A percentile compares a stretch with the other conserved stretches of the same genome.
Evolutionary conservation across 2,113 vertebrate genomes (phyloP).

Genomic region (Vireo altiloquus): DNA sequence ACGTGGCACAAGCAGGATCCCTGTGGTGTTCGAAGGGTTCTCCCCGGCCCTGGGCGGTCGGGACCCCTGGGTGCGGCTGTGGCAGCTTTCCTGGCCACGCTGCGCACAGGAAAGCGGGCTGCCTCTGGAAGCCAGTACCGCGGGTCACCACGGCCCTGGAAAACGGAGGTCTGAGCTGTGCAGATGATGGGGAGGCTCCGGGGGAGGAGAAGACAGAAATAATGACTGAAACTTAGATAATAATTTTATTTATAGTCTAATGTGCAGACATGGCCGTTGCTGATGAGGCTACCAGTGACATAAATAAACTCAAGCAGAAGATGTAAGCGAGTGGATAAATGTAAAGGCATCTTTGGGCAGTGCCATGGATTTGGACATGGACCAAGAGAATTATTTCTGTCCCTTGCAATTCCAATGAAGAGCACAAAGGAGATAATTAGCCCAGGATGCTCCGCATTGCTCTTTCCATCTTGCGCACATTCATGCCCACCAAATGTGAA

Average conservation of each 20-base stretch:
- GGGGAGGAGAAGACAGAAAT: not conserved
- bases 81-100: not conserved
- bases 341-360: slow-evolving; percentile 66
- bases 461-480: slow-evolving; percentile 75
- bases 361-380: slow-evolving; percentile 63
- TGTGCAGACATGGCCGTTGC: slow-evolving; percentile 61
- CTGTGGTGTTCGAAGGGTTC: not conserved
- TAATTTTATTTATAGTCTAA: slow-evolving; percentile 68
- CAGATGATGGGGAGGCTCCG: not conserved
- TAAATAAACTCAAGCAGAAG: slow-evolving; percentile 75
- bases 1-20: not conserved
- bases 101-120: not conserved
- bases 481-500: slow-evolving; percentile 82
- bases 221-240: slow-evolving; percentile 29
- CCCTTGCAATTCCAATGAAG: slow-evolving; percentile 67
- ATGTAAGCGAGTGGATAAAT: slow-evolving; percentile 70
- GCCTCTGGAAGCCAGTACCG: not conserved
- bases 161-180: not conserved
- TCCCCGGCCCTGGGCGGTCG: accelerated
- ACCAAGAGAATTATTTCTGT: slow-evolving; percentile 74
- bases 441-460: slow-evolving; percentile 63
- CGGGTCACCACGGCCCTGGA: not conserved
- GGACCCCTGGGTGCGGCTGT: not conserved
- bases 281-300: slow-evolving; percentile 70
- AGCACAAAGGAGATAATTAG: slow-evolving; percentile 87